phyloP scores from a whole-genome alignment of 1,140 invertebrate genomes.

The Penaeus japonicus region DNA sequence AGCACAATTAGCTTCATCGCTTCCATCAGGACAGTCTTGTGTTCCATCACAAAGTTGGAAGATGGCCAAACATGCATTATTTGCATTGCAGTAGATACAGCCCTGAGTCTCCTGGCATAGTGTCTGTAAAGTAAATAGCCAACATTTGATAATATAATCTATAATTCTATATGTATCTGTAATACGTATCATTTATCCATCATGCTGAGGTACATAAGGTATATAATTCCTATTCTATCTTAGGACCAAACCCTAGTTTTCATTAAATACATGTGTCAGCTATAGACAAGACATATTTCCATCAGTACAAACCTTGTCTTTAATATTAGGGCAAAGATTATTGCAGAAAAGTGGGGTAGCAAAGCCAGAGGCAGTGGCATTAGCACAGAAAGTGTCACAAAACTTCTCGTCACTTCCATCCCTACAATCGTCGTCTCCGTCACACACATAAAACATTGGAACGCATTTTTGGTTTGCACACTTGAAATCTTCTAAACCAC shows the following conservation, averaged over 20 bases:
- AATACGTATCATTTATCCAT: background rate
- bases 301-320: background rate
- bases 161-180: background rate
- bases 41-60: conserved; percentile 74
- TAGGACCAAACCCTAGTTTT: background rate
- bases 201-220: background rate
- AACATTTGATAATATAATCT: background rate
- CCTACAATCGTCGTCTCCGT: conserved; percentile 66
- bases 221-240: background rate
- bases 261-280: background rate
- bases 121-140: conserved; percentile 13
- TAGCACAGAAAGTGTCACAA: conserved; percentile 62
- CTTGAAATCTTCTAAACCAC: conserved; percentile 66
- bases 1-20: conserved; percentile 74
- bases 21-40: conserved; percentile 76
- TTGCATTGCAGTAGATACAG: conserved; percentile 39
- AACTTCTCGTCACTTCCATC: conserved; percentile 68
- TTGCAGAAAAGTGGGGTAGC: conserved; percentile 16
- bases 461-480: conserved; percentile 69
- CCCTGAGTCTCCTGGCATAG: conserved; percentile 38
- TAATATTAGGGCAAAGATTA: conserved; percentile 28
- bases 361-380: background rate
- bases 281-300: background rate
- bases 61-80: conserved; percentile 70
- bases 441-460: conserved; percentile 65